These are phyloP conservation scores for Romanogobio albipinnatus DNA, from an alignment of 2,113 vertebrate species.

Conservation along the genomic window DNA sequence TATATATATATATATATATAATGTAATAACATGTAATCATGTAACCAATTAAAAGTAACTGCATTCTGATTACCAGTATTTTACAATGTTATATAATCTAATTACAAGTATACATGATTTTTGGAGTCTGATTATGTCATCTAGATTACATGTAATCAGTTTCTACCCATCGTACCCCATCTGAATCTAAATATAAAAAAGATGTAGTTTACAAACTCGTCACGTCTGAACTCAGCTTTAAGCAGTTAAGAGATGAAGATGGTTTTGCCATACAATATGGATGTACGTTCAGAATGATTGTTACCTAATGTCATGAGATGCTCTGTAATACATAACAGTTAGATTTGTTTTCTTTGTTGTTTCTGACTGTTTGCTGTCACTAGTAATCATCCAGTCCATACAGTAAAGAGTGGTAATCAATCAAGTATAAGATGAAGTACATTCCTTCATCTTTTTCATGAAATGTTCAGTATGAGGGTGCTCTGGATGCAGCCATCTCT, in stretches of 20 bases:
- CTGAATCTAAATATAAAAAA: not conserved
- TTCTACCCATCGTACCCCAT: no score
- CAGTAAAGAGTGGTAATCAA: not conserved
- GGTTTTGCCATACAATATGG: not conserved
- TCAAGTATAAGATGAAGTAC: not conserved
- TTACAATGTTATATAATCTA: no score
- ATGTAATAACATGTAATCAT: no score
- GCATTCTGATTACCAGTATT: no score
- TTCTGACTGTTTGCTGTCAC: not conserved
- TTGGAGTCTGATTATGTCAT: no score
- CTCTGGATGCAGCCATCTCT: conserved; percentile 44
- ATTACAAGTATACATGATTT: no score
- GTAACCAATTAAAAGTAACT: no score
- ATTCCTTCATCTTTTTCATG: not conserved
- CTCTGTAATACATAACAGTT: not conserved
- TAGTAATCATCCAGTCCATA: not conserved
- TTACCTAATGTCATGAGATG: not conserved
- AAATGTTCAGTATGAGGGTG: not conserved
- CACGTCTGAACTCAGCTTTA: conserved; percentile 18
- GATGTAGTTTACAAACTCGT: not conserved
- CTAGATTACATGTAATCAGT: no score
- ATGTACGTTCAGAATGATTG: not conserved
- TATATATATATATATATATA: no score
- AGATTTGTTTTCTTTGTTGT: not conserved
- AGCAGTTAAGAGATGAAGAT: not conserved